A percentile compares a stretch with the other conserved stretches of the same genome.
Conservation (phyloP, 2,113 vertebrate genomes). For the Grammomys surdaster region DNA sequence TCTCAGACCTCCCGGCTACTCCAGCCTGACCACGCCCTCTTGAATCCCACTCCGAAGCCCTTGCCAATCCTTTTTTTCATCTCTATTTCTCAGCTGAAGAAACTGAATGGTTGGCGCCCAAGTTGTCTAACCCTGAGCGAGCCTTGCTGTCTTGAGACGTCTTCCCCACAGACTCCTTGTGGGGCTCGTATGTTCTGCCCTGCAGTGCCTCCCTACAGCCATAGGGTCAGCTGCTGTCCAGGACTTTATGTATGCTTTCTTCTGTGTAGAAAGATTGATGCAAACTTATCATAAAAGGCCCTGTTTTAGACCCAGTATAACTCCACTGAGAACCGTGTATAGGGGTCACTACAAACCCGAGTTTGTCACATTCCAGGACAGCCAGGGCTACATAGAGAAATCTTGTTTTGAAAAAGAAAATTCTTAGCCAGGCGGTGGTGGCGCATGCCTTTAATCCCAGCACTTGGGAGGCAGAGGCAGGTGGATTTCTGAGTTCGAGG, state of each 20-base stretch:
- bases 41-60: background rate
- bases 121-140: background rate
- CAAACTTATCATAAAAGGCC: background rate
- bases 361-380: background rate
- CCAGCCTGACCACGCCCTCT: background rate
- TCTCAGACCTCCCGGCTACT: too few relatives aligned
- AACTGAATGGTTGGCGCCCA: background rate
- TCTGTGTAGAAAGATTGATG: background rate
- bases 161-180: background rate
- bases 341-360: background rate
- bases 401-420: background rate
- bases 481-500: too few relatives aligned
- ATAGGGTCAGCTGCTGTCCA: background rate
- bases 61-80: background rate
- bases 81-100: conserved; percentile 59
- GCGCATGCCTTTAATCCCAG: too few relatives aligned
- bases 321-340: background rate
- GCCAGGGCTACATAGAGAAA: background rate
- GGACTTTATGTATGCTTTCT: background rate
- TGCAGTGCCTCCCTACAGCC: background rate
- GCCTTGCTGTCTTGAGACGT: background rate
- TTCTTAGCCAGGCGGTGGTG: background rate
- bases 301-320: background rate
- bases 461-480: too few relatives aligned
- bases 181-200: background rate